phyloP scores from a whole-genome alignment of 1,140 invertebrate genomes.

The Drosophila nannoptera region DNA sequence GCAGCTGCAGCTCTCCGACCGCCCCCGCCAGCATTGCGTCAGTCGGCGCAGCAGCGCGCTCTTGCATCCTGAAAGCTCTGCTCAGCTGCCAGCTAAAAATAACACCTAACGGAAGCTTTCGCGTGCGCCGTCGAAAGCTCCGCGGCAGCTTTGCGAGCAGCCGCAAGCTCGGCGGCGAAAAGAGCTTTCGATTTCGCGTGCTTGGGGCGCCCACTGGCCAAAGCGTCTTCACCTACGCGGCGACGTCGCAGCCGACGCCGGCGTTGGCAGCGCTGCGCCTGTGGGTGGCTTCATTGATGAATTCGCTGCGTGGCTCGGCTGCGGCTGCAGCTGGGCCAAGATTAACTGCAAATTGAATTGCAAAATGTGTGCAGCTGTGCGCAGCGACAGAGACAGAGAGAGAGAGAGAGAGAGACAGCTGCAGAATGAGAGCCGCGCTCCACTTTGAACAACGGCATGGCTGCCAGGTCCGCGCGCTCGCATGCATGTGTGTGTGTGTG shows the following conservation, averaged over 20 bases:
- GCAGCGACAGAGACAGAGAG: neutral
- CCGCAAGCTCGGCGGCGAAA: slow-evolving; percentile 26
- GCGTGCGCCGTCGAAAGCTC: neutral
- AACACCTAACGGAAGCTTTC: slow-evolving; percentile 32
- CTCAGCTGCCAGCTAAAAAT: slow-evolving; percentile 47
- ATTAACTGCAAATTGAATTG: slow-evolving; percentile 75
- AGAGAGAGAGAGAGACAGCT: slow-evolving; percentile 2
- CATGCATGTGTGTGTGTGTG: neutral
- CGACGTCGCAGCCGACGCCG: slow-evolving; percentile 13
- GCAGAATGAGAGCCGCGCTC: slow-evolving; percentile 24
- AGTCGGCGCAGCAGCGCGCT: too few species aligned
- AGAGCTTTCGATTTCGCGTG: slow-evolving; percentile 35
- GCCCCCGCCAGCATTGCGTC: too few species aligned
- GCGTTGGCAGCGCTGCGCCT: slow-evolving; percentile 18
- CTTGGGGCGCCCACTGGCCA: slow-evolving; percentile 20
- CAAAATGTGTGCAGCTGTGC: slow-evolving; percentile 65
- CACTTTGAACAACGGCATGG: slow-evolving; percentile 44
- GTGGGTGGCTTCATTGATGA: slow-evolving; percentile 79
- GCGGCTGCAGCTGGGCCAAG: slow-evolving; percentile 30
- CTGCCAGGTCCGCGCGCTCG: slow-evolving; percentile 3
- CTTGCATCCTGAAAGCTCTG: too few species aligned
- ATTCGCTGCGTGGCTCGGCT: slow-evolving; percentile 36
- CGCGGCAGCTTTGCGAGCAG: slow-evolving; percentile 26
- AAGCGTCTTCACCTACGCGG: slow-evolving; percentile 31
- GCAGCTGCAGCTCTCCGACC: neutral